Percentiles rank a stretch among this genome's conserved stretches.
phyloP scores from a whole-genome alignment of 2,888 invertebrate species.

The Eupelmus urozonus region DNA sequence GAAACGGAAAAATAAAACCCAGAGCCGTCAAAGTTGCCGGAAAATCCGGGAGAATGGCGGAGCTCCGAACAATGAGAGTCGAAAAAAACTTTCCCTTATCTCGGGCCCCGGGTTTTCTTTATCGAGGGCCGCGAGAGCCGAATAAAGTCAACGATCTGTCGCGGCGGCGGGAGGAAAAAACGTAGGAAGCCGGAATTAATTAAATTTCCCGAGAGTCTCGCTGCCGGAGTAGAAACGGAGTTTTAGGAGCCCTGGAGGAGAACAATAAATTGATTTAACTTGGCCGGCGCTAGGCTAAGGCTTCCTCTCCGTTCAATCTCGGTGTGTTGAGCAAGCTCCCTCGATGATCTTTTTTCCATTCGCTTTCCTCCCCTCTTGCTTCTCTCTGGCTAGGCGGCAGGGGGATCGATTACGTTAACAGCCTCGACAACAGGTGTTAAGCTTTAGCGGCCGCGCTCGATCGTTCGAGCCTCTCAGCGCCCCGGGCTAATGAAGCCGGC shows the following conservation, averaged over 20 bases:
- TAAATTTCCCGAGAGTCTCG: conserved; percentile 46
- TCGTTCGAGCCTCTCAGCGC: not conserved
- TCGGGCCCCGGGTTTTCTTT: not conserved
- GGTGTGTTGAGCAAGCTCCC: conserved; percentile 13
- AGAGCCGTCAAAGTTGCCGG: no score
- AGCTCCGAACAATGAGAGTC: not conserved
- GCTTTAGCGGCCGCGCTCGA: not conserved
- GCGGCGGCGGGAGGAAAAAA: not conserved
- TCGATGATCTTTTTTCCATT: not conserved
- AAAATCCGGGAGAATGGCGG: not conserved
- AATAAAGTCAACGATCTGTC: conserved; percentile 37
- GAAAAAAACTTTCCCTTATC: conserved; percentile 3
- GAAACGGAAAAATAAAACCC: no score
- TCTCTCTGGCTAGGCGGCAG: not conserved
- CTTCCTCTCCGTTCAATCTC: conserved; percentile 47
- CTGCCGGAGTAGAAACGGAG: not conserved
- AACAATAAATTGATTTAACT: conserved; percentile 56
- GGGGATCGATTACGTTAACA: conserved; percentile 42
- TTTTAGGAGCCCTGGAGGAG: conserved; percentile 12
- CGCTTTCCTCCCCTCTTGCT: not conserved
- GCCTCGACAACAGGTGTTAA: conserved; percentile 51
- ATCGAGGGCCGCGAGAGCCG: not conserved
- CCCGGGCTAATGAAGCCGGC: conserved; percentile 32
- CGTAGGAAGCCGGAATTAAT: conserved; percentile 44
- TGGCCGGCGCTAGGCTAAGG: not conserved